Evolutionary conservation across 1,140 invertebrate species (phyloP), one percentile per base, ranked within the genome.

Genomic region (Euwallacea similis): DNA sequence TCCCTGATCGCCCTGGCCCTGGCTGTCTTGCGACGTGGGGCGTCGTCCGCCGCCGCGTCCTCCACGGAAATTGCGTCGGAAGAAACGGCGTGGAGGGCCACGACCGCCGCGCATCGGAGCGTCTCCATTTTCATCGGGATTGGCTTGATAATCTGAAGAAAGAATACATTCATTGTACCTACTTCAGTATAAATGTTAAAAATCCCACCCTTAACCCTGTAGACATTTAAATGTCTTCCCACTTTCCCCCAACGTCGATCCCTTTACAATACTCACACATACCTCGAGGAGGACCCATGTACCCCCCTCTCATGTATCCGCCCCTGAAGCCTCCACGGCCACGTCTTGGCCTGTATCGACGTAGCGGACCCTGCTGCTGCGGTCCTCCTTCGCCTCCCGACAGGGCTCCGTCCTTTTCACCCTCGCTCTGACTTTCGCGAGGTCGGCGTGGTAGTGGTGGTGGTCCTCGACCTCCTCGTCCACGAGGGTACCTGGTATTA

Each of bases 51-150:
- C 84, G n/a, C 85, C 84, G 74, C 85, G 82, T 67, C 86, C 86
- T 64, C 87, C 85, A 67, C 86, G 85, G 78, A 84, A 86, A 74
- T 87, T 86, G 58, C 88, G 86, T 69, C 88, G 86, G 83, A 87
- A 89, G 81, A 87, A 89, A 69, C 88, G 86, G 75, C 88, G 85
- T 72, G 86, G 84, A 47, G 85, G 82, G 65, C 85, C 83, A 67
- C 85, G 83, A 33, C 21, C 21, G 41, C 85, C 81, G 61, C 84
- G 84, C 79, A 78, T 79, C 69, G 64, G 69, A 69, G 78, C 82
- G 73, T 81, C 84, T 63, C 77, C 78, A 70, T 81, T 82, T 11
- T 82, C 82, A 9, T 83, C 81, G 10, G 78, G 79, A 63, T 82
- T 83, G 53, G 76, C 78, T 53, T 64, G 74, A 76, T 71, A 72